A percentile compares a stretch with the other conserved stretches of the same genome.
phyloP scores from a whole-genome alignment of 2,113 vertebrate genomes.

The Nothobranchius furzeri region DNA sequence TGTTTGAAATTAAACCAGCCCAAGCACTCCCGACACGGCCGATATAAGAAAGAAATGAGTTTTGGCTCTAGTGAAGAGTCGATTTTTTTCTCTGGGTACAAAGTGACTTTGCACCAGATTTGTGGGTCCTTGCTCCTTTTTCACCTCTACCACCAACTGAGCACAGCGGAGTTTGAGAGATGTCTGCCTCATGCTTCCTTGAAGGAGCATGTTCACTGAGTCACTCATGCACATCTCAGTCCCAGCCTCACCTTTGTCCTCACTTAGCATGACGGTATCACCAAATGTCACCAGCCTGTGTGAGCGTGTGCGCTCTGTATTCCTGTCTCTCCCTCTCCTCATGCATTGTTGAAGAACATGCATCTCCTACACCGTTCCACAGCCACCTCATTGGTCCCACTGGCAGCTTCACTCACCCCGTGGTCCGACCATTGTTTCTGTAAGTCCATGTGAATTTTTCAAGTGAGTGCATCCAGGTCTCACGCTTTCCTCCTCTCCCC shows the following conservation, averaged over 20 bases:
- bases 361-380: conserved; percentile 59
- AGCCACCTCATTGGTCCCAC: conserved; percentile 70
- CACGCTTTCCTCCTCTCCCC: conserved; percentile 12
- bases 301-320: conserved; percentile 35
- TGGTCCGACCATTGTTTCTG: conserved; percentile 58
- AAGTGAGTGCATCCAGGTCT: conserved; percentile 21
- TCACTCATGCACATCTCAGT: conserved; percentile 71
- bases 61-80: conserved; percentile 68
- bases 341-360: conserved; percentile 66
- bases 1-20: conserved; percentile 70
- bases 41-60: conserved; percentile 46
- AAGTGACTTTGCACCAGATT: conserved; percentile 68
- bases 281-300: conserved; percentile 63
- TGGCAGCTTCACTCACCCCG: conserved; percentile 67
- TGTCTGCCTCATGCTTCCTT: conserved; percentile 66
- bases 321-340: conserved; percentile 30
- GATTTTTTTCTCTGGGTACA: conserved; percentile 33
- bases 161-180: conserved; percentile 54
- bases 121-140: conserved; percentile 57
- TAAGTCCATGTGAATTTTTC: conserved; percentile 15
- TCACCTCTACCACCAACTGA: conserved; percentile 59
- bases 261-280: conserved; percentile 74
- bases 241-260: conserved; percentile 62
- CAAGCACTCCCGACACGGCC: conserved; percentile 53
- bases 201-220: conserved; percentile 70